phyloP scores from a whole-genome alignment of 2,113 vertebrate species.

The Pyrgilauda ruficollis region DNA sequence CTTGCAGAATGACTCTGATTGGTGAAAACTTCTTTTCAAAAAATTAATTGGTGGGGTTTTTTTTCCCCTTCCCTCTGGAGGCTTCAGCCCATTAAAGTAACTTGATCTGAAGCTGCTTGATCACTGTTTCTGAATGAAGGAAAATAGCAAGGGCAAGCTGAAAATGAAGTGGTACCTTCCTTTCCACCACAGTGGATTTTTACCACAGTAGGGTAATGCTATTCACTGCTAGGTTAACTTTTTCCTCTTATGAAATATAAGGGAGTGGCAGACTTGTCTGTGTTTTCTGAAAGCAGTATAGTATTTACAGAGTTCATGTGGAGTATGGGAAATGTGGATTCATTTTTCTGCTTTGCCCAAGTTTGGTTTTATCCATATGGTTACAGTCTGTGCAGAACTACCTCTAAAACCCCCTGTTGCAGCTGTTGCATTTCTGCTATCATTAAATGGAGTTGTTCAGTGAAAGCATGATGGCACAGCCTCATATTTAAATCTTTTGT shows the following conservation, averaged over 20 bases:
- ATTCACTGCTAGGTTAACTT: neutral
- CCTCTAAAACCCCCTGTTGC: neutral
- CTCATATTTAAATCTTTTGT: neutral
- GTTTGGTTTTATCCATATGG: neutral
- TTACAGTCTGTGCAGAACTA: neutral
- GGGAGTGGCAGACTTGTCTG: rapidly evolving
- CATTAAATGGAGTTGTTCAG: neutral
- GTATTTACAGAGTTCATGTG: neutral
- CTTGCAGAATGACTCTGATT: neutral
- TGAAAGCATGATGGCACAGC: neutral
- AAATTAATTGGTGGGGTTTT: neutral
- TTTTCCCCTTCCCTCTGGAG: no score
- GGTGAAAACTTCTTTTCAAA: neutral
- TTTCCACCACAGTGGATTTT: neutral
- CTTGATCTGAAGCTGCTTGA: neutral
- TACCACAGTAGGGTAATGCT: neutral
- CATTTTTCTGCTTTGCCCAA: neutral
- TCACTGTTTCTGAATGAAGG: neutral
- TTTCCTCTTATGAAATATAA: neutral
- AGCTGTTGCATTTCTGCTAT: neutral
- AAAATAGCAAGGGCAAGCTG: neutral
- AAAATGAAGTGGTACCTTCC: neutral
- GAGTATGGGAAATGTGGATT: neutral
- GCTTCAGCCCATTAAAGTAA: neutral
- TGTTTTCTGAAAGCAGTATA: neutral